Percentiles rank a stretch among this genome's conserved stretches.
These are phyloP conservation scores for Stictocephala bisonia DNA, from an alignment of 2,888 invertebrate genomes.

Conservation along the genomic window DNA sequence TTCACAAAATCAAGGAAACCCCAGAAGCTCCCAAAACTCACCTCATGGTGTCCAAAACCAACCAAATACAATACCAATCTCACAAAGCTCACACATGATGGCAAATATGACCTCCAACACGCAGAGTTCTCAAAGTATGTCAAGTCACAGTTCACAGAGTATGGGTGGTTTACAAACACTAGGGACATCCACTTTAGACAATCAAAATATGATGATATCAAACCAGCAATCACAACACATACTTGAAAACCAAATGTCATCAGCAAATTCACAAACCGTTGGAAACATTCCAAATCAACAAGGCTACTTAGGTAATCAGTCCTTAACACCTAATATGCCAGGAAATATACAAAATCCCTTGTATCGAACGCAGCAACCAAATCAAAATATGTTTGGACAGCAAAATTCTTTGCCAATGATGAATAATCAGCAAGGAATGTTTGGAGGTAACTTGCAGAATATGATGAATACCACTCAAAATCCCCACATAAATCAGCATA, in stretches of 20 bases:
- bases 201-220: conserved; percentile 32
- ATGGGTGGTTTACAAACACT: background rate
- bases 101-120: conserved; percentile 27
- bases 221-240: conserved; percentile 28
- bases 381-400: conserved; percentile 32
- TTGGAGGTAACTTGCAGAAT: background rate
- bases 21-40: background rate
- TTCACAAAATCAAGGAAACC: background rate
- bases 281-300: conserved; percentile 40
- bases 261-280: conserved; percentile 20
- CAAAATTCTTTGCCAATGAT: conserved; percentile 13
- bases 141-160: conserved; percentile 12
- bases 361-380: conserved; percentile 30
- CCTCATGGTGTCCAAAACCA: background rate
- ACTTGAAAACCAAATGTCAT: conserved; percentile 9
- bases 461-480: conserved; percentile 28
- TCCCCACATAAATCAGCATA: conserved; percentile 10
- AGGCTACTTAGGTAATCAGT: conserved; percentile 39
- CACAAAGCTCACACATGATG: conserved; percentile 18
- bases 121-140: conserved; percentile 10
- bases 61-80: background rate
- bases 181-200: conserved; percentile 7
- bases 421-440: conserved; percentile 19
- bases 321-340: background rate
- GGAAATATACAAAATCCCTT: conserved; percentile 20